Evolutionary conservation across 64 coral and sea anemone genomes (phyloP), one percentile per base, ranked within the genome.

Genomic region (Montipora sp.): DNA sequence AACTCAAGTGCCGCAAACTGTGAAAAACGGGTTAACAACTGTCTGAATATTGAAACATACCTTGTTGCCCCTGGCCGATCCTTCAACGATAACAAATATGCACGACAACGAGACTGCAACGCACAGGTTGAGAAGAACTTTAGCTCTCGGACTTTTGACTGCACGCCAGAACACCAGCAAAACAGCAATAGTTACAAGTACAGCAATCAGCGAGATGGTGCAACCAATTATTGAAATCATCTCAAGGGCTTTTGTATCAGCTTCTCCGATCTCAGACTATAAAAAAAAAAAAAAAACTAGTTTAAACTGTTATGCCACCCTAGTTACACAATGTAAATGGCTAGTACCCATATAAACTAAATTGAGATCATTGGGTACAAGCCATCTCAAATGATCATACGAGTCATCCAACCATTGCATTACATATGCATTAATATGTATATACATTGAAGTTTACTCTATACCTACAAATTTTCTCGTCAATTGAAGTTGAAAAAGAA

Each of bases 171-270:
- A 93, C n/a, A 80, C 55, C 60, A 86, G 43, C 19, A 73, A 87
- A 19, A 94, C 87, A 19, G 21, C 75, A 61, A 94, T 94, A 3
- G 80, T 84, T 73, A 82, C 14, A 15, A 92, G 15, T 8, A 92
- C 78, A 60, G 83, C 89, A 61, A 87, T 19, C 4, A 95, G 47
- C 8, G 94, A 95, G 27, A 92, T 92, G 49, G 94, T 88, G 75
- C 94, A 95, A 4, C 94, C 94, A 53, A 83, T 47, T 3, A 81
- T 69, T 51, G 94, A 92, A 43, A 95, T 81, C 47, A 92, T 89
- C 81, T 95, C 89, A 14, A 95, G 55, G 0, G 72, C 94, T 57
- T 59, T 88, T 36, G 55, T 60, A 23, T 95, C 63, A 22, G 80
- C 49, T 72, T 80, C 53, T 18, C 67, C 8, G 19, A 95, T 81